phyloP scores from a whole-genome alignment of 2,797 vertebrate species.

The Cheirogaleus major region DNA sequence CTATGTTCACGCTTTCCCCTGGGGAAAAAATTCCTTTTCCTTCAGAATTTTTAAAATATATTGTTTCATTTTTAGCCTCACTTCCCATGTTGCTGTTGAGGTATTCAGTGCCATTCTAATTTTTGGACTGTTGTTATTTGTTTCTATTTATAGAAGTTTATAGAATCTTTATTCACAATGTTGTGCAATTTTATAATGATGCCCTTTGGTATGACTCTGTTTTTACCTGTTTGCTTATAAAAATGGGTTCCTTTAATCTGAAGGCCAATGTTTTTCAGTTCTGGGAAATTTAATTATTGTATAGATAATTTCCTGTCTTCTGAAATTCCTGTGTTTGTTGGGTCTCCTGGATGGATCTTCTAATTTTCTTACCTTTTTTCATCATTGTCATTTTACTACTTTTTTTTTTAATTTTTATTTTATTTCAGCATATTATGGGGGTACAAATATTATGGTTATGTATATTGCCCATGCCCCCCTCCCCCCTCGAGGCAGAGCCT shows the following conservation, averaged over 20 bases:
- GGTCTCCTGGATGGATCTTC: not conserved
- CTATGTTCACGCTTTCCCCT: too few species aligned
- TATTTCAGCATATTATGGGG: too few species aligned
- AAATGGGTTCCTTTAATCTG: constrained; percentile 16
- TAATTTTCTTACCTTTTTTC: not conserved
- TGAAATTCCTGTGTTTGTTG: not conserved
- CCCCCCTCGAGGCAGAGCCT: too few species aligned
- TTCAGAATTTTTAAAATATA: constrained; percentile 1
- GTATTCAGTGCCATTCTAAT: not conserved
- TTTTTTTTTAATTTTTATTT: too few species aligned
- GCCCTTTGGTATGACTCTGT: not conserved
- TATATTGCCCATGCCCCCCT: too few species aligned
- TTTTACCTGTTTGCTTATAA: constrained; percentile 23
- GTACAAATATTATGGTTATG: too few species aligned
- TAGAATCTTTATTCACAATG: not conserved
- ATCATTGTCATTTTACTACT: not conserved
- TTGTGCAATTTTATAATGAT: constrained; percentile 6
- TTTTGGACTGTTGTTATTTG: not conserved
- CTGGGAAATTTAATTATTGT: not conserved
- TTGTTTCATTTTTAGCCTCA: not conserved
- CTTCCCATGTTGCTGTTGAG: not conserved
- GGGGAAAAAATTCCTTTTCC: not conserved
- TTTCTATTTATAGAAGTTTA: not conserved
- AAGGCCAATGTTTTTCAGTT: not conserved
- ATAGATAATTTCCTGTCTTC: not conserved